Conservation (phyloP, 30 jellyfish, hydroid and myxozoan species). For the Hydractinia echinata region DNA sequence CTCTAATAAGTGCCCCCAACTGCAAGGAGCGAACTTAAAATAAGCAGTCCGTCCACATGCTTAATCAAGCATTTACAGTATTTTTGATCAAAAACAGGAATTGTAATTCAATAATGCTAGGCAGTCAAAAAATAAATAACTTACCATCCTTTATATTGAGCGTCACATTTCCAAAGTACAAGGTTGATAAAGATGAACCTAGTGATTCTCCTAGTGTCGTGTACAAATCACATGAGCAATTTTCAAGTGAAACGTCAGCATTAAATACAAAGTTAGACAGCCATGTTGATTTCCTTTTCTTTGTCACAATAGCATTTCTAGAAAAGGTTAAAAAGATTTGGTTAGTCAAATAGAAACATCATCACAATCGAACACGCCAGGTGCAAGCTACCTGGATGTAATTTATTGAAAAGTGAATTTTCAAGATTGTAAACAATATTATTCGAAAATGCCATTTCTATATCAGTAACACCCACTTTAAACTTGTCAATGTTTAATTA, state of each 20-base stretch:
- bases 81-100: too few species aligned
- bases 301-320: neutral
- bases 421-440: neutral
- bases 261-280: slow-evolving; percentile 1
- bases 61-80: too few species aligned
- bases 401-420: neutral
- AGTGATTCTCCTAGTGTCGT: slow-evolving; percentile 23
- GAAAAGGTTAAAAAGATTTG: neutral
- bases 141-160: slow-evolving; percentile 29
- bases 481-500: too few species aligned
- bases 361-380: too few species aligned
- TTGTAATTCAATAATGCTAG: neutral
- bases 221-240: slow-evolving; percentile 71
- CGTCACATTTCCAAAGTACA: slow-evolving; percentile 50
- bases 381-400: too few species aligned
- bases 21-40: too few species aligned
- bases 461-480: too few species aligned
- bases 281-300: neutral
- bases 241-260: slow-evolving; percentile 34
- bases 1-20: too few species aligned
- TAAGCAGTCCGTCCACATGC: too few species aligned
- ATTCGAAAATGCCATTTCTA: neutral
- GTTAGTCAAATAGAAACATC: neutral
- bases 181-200: slow-evolving; percentile 34
- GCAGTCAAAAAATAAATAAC: neutral